phyloP scores from a whole-genome alignment of 1,140 invertebrate genomes.

The Popillia japonica region DNA sequence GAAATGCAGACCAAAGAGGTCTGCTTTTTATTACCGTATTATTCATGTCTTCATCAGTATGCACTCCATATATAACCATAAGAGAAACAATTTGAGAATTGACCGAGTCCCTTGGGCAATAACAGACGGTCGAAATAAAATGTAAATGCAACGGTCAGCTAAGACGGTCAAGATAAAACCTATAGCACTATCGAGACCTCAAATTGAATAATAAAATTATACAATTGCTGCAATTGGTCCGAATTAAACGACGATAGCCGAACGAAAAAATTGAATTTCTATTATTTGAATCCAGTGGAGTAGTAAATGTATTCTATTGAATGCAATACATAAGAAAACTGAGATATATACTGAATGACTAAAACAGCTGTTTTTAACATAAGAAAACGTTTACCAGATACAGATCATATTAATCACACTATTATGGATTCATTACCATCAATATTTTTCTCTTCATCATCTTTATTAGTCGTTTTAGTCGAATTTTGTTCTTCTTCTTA shows the following conservation, averaged over 20 bases:
- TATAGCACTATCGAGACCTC: constrained; percentile 43
- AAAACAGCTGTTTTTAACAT: too few relatives aligned
- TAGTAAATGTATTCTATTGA: too few relatives aligned
- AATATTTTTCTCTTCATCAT: too few relatives aligned
- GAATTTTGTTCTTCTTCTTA: too few relatives aligned
- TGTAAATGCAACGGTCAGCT: constrained; percentile 40
- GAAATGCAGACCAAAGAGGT: too few relatives aligned
- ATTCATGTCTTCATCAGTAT: constrained; percentile 39
- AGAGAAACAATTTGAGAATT: constrained; percentile 39
- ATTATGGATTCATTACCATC: too few relatives aligned
- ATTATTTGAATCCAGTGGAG: neutral
- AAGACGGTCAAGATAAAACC: constrained; percentile 39
- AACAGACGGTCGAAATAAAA: constrained; percentile 24
- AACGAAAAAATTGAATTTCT: constrained; percentile 20
- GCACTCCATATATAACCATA: constrained; percentile 40
- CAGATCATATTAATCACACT: too few relatives aligned
- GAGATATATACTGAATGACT: too few relatives aligned
- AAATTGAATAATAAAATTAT: constrained; percentile 48
- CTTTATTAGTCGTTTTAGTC: too few relatives aligned
- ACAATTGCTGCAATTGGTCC: constrained; percentile 27
- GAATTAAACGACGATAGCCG: neutral
- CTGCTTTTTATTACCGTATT: constrained; percentile 33
- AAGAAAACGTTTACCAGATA: too few relatives aligned
- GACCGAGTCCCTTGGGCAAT: constrained; percentile 28
- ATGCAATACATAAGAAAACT: too few relatives aligned